Evolutionary conservation across 1,140 invertebrate genomes (phyloP).

Genomic region (Piezodorus guildinii): DNA sequence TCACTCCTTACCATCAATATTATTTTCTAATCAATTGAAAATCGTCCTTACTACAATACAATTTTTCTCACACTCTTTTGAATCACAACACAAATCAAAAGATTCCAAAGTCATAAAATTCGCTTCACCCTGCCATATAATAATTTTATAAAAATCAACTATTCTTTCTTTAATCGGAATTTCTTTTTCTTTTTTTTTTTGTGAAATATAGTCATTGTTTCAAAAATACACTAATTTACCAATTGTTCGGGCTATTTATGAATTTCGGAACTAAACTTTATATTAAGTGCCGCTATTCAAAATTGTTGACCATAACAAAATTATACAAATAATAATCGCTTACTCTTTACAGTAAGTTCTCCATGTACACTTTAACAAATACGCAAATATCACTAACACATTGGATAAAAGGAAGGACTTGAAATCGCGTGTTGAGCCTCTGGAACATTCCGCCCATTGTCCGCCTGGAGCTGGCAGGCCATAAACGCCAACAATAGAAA

Average conservation of each 20-base stretch:
- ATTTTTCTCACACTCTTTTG: neutral
- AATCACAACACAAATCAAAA: conserved; percentile 1
- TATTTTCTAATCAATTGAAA: neutral
- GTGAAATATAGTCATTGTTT: conserved; percentile 25
- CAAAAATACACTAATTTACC: conserved; percentile 26
- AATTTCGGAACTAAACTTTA: conserved; percentile 18
- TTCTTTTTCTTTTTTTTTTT: no score
- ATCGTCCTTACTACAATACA: neutral
- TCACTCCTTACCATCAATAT: no score
- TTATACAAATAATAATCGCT: no score
- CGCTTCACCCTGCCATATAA: neutral
- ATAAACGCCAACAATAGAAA: conserved; percentile 8
- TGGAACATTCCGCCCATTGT: neutral
- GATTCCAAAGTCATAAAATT: conserved; percentile 6
- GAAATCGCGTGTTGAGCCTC: conserved; percentile 6
- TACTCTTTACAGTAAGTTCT: neutral
- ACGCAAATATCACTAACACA: conserved; percentile 8
- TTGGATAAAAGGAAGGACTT: conserved; percentile 1
- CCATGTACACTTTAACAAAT: conserved; percentile 12
- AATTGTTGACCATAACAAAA: conserved; percentile 6
- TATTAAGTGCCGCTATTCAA: conserved; percentile 15
- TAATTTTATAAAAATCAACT: neutral
- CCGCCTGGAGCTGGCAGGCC: neutral
- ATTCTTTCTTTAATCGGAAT: conserved; percentile 16
- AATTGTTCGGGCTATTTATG: conserved; percentile 19